These are phyloP conservation scores for Clarias gariepinus DNA, from an alignment of 2,113 vertebrate species.

Conservation along the genomic window DNA sequence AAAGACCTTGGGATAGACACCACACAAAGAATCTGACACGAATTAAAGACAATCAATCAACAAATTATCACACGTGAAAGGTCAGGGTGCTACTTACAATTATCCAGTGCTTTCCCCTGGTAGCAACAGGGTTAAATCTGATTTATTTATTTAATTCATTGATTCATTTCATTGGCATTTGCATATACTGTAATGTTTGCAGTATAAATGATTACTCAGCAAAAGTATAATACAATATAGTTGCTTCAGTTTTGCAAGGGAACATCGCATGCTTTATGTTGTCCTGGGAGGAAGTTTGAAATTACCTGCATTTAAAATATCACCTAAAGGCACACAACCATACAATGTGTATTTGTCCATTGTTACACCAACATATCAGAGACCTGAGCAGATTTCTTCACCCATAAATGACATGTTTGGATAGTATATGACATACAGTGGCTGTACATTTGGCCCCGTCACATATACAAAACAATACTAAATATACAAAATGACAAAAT, in stretches of 20 bases:
- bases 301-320: not conserved
- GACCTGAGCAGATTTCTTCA: not conserved
- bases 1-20: slow-evolving; percentile 32
- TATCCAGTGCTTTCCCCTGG: not conserved
- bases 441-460: not conserved
- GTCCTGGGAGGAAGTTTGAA: not conserved
- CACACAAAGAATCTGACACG: slow-evolving; percentile 1
- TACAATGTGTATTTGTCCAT: not conserved
- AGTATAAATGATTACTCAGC: not conserved
- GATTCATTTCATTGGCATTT: not conserved
- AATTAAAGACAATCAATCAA: slow-evolving; percentile 22
- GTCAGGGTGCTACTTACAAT: slow-evolving; percentile 19
- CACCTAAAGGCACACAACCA: not conserved
- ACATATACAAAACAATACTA: not conserved
- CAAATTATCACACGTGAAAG: slow-evolving; percentile 9
- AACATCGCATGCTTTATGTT: not conserved
- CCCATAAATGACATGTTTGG: not conserved
- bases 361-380: not conserved
- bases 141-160: not conserved
- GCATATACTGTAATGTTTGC: not conserved
- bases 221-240: not conserved
- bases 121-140: slow-evolving; percentile 13
- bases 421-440: not conserved
- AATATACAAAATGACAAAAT: not conserved
- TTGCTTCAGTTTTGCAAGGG: not conserved